These are phyloP conservation scores for Oreochromis spilurus DNA, from an alignment of 2,113 vertebrate genomes.

Conservation along the genomic window DNA sequence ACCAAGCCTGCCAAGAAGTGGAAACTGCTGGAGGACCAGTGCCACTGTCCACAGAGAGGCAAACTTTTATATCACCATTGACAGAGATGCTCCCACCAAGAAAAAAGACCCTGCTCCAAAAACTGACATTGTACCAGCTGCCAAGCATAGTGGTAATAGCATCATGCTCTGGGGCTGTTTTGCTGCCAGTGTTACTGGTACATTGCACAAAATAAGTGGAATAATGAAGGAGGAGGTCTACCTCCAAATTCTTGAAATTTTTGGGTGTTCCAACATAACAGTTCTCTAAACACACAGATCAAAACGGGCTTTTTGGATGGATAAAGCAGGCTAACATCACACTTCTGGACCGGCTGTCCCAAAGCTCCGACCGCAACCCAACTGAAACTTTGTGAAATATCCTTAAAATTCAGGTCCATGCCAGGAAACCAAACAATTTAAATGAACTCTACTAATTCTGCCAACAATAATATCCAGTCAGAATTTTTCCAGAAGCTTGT, in stretches of 20 bases:
- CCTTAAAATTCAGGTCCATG: neutral
- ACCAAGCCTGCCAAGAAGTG: neutral
- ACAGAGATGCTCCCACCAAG: neutral
- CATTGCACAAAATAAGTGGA: neutral
- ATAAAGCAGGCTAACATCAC: neutral
- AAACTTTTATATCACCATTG: neutral
- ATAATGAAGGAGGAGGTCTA: neutral
- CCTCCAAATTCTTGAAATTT: neutral
- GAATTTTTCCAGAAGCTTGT: neutral
- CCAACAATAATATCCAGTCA: neutral
- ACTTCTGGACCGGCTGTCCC: neutral
- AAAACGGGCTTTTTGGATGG: rapidly evolving
- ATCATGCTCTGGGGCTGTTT: neutral
- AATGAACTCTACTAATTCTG: neutral
- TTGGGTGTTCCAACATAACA: neutral
- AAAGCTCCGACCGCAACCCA: neutral
- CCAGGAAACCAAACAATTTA: neutral
- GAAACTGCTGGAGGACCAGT: neutral
- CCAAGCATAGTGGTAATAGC: neutral
- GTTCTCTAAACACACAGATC: neutral
- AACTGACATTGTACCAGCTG: neutral
- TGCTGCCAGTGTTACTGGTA: neutral
- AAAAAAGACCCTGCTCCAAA: neutral
- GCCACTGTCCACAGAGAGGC: neutral
- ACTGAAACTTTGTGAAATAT: neutral